A percentile compares a stretch with the other conserved stretches of the same genome.
Evolutionary conservation across 2,797 vertebrate species (phyloP).

Genomic region (Diceros bicornis): DNA sequence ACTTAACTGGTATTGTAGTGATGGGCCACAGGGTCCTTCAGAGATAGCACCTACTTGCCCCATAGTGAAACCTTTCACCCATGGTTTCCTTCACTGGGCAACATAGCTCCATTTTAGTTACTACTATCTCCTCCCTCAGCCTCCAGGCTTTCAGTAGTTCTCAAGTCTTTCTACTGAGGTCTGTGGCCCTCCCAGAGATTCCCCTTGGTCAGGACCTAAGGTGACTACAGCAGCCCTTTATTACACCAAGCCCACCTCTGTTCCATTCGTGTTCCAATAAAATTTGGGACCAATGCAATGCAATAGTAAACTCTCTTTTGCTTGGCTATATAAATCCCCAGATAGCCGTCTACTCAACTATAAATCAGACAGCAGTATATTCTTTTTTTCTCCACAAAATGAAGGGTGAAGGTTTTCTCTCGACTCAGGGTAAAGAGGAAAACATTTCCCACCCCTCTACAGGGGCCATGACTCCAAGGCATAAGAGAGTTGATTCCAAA

Average conservation of each 20-base stretch:
- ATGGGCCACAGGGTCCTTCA: not conserved
- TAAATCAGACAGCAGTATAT: not conserved
- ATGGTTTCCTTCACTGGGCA: not conserved
- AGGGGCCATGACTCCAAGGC: not conserved
- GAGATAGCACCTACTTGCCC: not conserved
- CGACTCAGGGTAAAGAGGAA: not conserved
- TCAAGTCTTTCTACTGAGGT: not conserved
- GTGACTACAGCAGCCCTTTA: not conserved
- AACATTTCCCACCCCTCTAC: not conserved
- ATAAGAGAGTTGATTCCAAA: not conserved
- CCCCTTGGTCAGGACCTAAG: not conserved
- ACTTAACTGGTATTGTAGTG: not conserved
- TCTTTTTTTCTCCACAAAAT: not conserved
- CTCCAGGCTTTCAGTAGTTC: not conserved
- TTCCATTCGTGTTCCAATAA: not conserved
- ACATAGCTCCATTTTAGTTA: not conserved
- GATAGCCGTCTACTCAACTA: not conserved
- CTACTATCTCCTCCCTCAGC: not conserved
- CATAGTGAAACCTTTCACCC: not conserved
- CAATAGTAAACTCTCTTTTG: not conserved
- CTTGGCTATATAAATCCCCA: not conserved
- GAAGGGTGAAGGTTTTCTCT: conserved; percentile 12
- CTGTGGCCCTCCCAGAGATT: not conserved
- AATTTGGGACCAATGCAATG: not conserved
- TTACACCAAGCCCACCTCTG: not conserved